Evolutionary conservation across 1,140 invertebrate species (phyloP), one percentile per base, ranked within the genome.

Genomic region (Heliconius congener): DNA sequence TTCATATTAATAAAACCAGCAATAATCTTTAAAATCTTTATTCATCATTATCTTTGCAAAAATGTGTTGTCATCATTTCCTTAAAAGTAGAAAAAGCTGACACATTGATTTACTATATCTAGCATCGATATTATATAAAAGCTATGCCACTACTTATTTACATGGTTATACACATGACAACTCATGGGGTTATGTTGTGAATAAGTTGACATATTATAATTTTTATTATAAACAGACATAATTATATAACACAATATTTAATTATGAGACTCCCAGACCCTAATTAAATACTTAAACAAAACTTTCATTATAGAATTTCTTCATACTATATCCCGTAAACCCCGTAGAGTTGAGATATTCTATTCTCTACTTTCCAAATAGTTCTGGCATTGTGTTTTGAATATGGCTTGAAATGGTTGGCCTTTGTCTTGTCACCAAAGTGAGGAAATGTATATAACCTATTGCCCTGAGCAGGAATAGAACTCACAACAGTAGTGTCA

Each of bases 121-220:
- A 87, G 84, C 81, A 78, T 82, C 83, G 80, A 86, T 84, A 86
- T 52, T 19, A 52, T 90, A 89, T 85, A 88, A 89, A 90, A 90
- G 87, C 88, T 83, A 89, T 80, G 71, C 50, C 34, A 37, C 74
- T 86, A 85, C 83, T 86, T 91, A 91, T 90, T 88, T 91, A 91
- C 90, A 91, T 84, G 84, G 85, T 88, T 87, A 91, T 83, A 88
- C 79, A 88, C 78, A 84, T 76, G 74, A 74, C 71, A 60, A 79
- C 78, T 71, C 66, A 76, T 52, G 66, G 75, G 42, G 60, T 71
- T 42, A 74, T 46, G 42, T 75, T 66, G 60, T 66, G 23, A 66
- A 66, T 66, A 66, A 66, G 60, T 66, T 66, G 60, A 66, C 23
- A 66, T 27, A 66, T 23, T 8, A 18, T 27, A 0, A 66, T 5